Evolutionary conservation across 1,140 invertebrate species (phyloP).

Genomic region (Plodia interpunctella): DNA sequence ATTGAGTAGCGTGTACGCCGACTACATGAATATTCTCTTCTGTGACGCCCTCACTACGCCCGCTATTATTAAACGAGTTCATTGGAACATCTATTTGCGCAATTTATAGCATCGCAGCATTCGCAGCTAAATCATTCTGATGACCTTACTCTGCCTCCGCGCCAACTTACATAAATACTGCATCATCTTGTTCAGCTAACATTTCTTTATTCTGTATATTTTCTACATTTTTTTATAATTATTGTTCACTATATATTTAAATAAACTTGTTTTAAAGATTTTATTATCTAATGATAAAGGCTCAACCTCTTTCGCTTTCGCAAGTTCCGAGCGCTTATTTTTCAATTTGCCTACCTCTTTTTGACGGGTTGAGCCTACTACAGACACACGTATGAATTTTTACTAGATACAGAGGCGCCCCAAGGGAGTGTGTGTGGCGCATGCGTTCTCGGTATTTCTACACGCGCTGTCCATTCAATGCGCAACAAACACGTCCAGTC

Average conservation of each 20-base stretch:
- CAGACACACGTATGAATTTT: slow-evolving; percentile 37
- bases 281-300: background rate
- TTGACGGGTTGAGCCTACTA: slow-evolving; percentile 24
- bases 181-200: slow-evolving; percentile 15
- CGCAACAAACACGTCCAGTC: slow-evolving; percentile 52
- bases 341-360: slow-evolving; percentile 33
- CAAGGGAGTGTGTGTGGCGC: slow-evolving; percentile 53
- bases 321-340: slow-evolving; percentile 28
- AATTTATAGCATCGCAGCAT: slow-evolving; percentile 68
- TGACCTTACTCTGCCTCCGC: slow-evolving; percentile 60
- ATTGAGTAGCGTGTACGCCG: slow-evolving; percentile 27
- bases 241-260: too few relatives aligned
- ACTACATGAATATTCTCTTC: slow-evolving; percentile 31
- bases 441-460: slow-evolving; percentile 59
- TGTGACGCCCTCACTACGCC: slow-evolving; percentile 66
- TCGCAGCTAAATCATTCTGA: slow-evolving; percentile 61
- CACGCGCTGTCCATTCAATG: slow-evolving; percentile 64
- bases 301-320: background rate
- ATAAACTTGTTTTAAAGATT: background rate
- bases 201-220: slow-evolving; percentile 28
- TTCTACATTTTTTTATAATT: slow-evolving; percentile 7
- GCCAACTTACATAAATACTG: slow-evolving; percentile 15
- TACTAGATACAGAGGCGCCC: slow-evolving; percentile 27
- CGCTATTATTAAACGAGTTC: slow-evolving; percentile 76
- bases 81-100: slow-evolving; percentile 76